Base-by-base conservation (phyloP, 2,888 invertebrate genomes). In the Neoitamus cyanurus region DNA sequence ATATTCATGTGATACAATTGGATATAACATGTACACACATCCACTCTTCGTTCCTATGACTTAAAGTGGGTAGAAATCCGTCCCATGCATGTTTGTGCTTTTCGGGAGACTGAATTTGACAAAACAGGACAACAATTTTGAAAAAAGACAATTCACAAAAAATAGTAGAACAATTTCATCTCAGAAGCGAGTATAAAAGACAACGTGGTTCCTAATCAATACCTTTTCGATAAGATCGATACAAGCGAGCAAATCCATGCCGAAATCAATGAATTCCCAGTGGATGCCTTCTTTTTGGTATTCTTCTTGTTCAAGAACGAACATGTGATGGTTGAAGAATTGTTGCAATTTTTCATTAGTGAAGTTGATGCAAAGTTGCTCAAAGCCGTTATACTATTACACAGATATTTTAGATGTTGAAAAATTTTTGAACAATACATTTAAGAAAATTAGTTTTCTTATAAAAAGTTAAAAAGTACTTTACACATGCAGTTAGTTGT, bases 271-370 rank as follows among this genome's bases (percentile, higher is more conserved):
- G 94, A 98, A 98, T 88, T 94, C 94, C 98, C 98, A 98, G 90
- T 96, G 94, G 93, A 98, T 98, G 91, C 98, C 98, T 92, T 98
- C 98, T 90, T 93, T 94, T 92, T 96, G 96, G 94, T 98, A 98
- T 92, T 98, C 98, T 92, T 98, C 98, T 95, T 98, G 98, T 92
- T 98, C 98, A 89, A 98, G 94, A 89, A 98, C 97, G 93, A 98
- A 98, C 98, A 98, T 98, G 94, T 98, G 96, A 91, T 98, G 98
- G 93, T 98, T 98, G 96, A 98, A 98, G 95, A 98, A 98, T 92
- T 98, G 98, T 93, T 98, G 98, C 90, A 98, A 94, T 93, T 97
- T 97, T 93, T 98, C 98, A 92, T 98, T 98, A 92, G 98, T 98
- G 94, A 98, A 98, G 94, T 98, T 98, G 94, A 98, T 98, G 94